These are phyloP conservation scores for Cassiopea andromeda DNA, from an alignment of 30 jellyfish, hydroid and myxozoan genomes.

Conservation along the genomic window DNA sequence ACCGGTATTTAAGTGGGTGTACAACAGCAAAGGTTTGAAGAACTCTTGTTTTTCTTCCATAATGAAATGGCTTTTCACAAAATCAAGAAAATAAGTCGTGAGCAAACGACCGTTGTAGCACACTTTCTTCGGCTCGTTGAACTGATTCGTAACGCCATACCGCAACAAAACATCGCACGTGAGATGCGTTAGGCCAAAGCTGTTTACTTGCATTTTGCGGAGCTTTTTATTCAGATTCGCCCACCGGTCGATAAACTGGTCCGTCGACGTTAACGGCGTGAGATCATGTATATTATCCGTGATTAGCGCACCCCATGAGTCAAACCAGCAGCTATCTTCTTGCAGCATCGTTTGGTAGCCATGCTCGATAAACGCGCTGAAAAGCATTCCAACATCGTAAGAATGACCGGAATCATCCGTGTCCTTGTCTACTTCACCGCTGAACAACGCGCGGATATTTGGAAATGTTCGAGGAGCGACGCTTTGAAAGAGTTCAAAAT, in stretches of 20 bases:
- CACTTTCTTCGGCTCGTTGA: constrained; percentile 96
- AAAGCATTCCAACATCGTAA: constrained; percentile 71
- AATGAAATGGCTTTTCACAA: constrained; percentile 47
- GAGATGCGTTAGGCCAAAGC: constrained; percentile 90
- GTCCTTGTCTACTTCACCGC: constrained; percentile 95
- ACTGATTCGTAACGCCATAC: constrained; percentile 94
- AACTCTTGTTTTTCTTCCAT: constrained; percentile 7
- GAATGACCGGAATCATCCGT: constrained; percentile 80
- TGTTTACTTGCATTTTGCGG: constrained; percentile 73
- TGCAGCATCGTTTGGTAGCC: constrained; percentile 96
- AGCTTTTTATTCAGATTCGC: constrained; percentile 58
- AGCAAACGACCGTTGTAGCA: constrained; percentile 89
- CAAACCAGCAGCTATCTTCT: constrained; percentile 99
- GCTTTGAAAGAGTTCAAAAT: constrained; percentile 92
- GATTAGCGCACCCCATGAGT: constrained; percentile 95
- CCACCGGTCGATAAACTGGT: constrained; percentile 80
- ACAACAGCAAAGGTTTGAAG: constrained; percentile 68
- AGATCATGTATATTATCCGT: constrained; percentile 90
- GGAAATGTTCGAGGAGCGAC: constrained; percentile 99
- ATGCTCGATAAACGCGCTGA: constrained; percentile 60
- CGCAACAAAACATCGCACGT: constrained; percentile 88
- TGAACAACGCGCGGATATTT: constrained; percentile 92
- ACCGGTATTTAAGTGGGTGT: constrained; percentile 94
- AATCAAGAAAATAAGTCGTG: constrained; percentile 82
- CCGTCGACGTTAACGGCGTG: constrained; percentile 54